Evolutionary conservation across 2,797 vertebrate species (phyloP).

Genomic region (Silurus lanzhouensis): DNA sequence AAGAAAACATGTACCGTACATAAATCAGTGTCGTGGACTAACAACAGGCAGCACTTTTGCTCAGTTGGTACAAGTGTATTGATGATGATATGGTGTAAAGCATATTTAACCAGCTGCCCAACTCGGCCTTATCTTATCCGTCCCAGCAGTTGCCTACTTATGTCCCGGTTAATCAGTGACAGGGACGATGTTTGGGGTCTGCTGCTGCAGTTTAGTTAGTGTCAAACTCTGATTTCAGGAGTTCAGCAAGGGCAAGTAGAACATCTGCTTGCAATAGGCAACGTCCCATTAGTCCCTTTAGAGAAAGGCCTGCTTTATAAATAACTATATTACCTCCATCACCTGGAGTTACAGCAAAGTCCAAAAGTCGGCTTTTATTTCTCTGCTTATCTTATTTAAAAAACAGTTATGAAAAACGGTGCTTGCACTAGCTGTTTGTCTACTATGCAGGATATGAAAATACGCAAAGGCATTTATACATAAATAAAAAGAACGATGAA

Average conservation of each 20-base stretch:
- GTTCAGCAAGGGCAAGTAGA: conserved; percentile 72
- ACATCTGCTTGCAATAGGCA: conserved; percentile 69
- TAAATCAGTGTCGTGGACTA: conserved; percentile 58
- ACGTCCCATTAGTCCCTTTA: conserved; percentile 24
- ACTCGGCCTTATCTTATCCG: conserved; percentile 86
- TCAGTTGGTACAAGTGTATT: conserved; percentile 52
- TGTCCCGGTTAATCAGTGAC: conserved; percentile 61
- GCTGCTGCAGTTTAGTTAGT: conserved; percentile 48
- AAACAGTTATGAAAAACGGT: background rate
- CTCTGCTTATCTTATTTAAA: background rate
- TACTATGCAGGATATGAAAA: background rate
- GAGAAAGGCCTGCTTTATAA: background rate
- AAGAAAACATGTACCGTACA: conserved; percentile 36
- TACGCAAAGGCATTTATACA: no score
- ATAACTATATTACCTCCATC: background rate
- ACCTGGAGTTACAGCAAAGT: background rate
- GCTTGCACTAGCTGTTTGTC: background rate
- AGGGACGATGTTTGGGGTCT: conserved; percentile 24
- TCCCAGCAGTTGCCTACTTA: conserved; percentile 79
- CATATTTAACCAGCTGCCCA: conserved; percentile 88
- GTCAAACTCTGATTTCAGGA: conserved; percentile 74
- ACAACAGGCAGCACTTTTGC: conserved; percentile 41
- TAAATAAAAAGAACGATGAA: background rate
- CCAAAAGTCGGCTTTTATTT: background rate
- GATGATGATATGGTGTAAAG: conserved; percentile 52